Conservation (phyloP, 2,113 vertebrate genomes). For the Sapayoa aenigma region DNA sequence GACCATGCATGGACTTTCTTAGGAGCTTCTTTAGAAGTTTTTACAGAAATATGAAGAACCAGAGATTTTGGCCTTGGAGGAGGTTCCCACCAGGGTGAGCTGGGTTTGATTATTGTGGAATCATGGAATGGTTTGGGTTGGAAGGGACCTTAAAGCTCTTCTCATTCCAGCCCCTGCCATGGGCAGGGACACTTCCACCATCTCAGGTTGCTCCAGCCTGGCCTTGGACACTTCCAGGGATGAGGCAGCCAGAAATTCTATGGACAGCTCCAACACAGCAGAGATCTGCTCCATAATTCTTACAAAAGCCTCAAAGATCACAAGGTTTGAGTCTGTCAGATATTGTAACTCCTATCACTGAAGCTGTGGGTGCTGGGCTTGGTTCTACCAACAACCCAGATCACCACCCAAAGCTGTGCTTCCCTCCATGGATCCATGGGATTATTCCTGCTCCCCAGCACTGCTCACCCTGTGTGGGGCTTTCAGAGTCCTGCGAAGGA, state of each 20-base stretch:
- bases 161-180: background rate
- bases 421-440: background rate
- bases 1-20: accelerated
- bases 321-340: background rate
- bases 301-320: background rate
- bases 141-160: background rate
- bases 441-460: background rate
- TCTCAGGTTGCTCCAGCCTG: background rate
- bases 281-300: background rate
- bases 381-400: background rate
- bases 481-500: background rate
- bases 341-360: no score
- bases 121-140: background rate
- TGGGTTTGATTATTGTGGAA: background rate
- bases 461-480: background rate
- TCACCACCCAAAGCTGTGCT: background rate
- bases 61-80: background rate
- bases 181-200: background rate
- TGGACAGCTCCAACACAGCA: background rate
- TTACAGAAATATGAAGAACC: background rate
- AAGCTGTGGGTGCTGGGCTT: background rate
- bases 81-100: background rate
- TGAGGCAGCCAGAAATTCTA: background rate
- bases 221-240: background rate
- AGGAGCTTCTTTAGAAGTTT: background rate